Conservation (phyloP, 2,888 invertebrate genomes). For the Acholoe squamosa region DNA sequence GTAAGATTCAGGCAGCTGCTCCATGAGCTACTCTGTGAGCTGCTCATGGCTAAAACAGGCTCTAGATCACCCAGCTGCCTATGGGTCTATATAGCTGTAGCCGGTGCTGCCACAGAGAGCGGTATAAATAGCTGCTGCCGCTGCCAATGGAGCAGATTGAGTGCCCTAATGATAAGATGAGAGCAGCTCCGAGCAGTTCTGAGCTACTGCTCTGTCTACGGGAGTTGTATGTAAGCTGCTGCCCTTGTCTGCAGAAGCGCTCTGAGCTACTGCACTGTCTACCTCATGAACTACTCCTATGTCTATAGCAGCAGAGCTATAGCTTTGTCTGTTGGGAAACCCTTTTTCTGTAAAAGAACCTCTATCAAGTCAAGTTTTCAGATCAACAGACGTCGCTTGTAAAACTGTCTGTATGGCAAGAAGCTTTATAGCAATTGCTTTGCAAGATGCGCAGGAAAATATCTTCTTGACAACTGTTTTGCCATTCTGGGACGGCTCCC, state of each 20-base stretch:
- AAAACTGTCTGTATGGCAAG: too few relatives aligned
- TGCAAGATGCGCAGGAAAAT: too few relatives aligned
- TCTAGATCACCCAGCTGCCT: not conserved
- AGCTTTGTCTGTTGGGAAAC: too few relatives aligned
- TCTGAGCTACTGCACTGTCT: not conserved
- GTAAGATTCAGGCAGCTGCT: not conserved
- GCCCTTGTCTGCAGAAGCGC: not conserved
- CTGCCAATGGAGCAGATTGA: constrained; percentile 23
- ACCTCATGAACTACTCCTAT: too few relatives aligned
- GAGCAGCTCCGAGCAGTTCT: not conserved
- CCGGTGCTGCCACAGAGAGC: not conserved
- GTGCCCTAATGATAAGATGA: constrained; percentile 11
- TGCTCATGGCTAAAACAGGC: not conserved
- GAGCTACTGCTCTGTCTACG: not conserved
- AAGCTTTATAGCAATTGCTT: too few relatives aligned
- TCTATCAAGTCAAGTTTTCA: too few relatives aligned
- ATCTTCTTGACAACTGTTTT: too few relatives aligned
- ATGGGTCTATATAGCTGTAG: not conserved
- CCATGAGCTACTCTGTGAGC: not conserved
- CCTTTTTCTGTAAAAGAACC: too few relatives aligned
- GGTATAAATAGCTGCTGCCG: constrained; percentile 9
- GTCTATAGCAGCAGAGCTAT: too few relatives aligned
- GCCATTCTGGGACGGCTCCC: too few relatives aligned
- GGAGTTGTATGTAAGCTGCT: not conserved
- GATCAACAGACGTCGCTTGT: too few relatives aligned